Base-by-base conservation (phyloP, 2,113 vertebrate genomes). In the Desmodus rotundus region DNA sequence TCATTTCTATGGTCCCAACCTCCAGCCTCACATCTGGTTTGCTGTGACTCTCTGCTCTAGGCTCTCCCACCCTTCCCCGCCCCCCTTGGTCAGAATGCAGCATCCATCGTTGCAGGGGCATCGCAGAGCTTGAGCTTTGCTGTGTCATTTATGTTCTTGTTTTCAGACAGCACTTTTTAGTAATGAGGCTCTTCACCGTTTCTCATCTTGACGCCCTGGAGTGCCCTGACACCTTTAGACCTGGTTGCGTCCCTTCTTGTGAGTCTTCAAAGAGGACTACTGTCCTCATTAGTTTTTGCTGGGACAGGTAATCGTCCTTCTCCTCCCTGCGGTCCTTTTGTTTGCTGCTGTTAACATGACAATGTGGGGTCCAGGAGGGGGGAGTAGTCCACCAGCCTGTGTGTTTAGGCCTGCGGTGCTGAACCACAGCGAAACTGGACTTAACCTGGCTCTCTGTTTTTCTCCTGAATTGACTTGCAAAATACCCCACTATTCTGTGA, bases 401-500 rank as follows among this genome's bases (percentile, higher is more conserved):
- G 45, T 98, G 92, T 97, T 97, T 98, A 98, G 95, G 70, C 97
- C 96, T 96, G 97, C 95, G 81, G 97, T 97, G 98, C 93, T 93
- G 89, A 95, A 93, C 96, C 84, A 93, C 72, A 19, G 86, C 80
- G 97, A 96, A 98, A 96, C 97, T 93, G 94, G 94, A 78, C 96
- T 98, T 98, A 97, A 90, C 73, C 22, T 36, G 80, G 92, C 84
- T 97, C 89, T 97, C 88, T 90, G 87, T 98, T 93, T 97, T 96
- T 56, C 87, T 96, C 95, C 95, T 90, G 94, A 97, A 98, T 98
- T 98, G 96, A 98, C 94, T 98, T 98, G 98, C 98, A 98, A 98
- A 98, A 97, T 98, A 97, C 87, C 93, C 74, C 78, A 72, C 73
- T 96, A 87, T 98, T 98, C 94, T 98, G 92, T 93, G 86, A 96